Conservation (phyloP, 1,140 invertebrate species). For the Drosophila takahashii region DNA sequence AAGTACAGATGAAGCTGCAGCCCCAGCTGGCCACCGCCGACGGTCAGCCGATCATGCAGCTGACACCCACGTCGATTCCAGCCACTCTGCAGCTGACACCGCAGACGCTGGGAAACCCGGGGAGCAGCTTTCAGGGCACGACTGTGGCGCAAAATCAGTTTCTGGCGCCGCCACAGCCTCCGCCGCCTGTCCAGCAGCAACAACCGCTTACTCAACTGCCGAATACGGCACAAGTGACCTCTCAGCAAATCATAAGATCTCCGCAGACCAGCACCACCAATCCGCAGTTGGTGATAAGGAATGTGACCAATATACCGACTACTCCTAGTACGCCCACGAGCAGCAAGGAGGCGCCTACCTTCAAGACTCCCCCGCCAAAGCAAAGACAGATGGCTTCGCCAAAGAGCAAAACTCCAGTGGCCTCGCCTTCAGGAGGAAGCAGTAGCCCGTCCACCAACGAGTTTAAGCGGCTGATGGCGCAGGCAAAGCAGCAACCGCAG, state of each 20-base stretch:
- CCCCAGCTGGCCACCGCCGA: constrained; percentile 79
- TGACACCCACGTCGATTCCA: constrained; percentile 79
- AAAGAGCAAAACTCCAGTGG: constrained; percentile 14
- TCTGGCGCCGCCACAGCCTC: constrained; percentile 30
- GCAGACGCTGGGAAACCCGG: constrained; percentile 47
- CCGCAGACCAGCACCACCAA: constrained; percentile 29
- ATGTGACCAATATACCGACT: constrained; percentile 22
- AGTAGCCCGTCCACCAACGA: constrained; percentile 11
- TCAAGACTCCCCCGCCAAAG: constrained; percentile 54
- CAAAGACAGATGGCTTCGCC: constrained; percentile 37
- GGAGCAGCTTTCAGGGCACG: constrained; percentile 49
- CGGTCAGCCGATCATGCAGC: constrained; percentile 80
- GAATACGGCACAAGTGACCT: constrained; percentile 53
- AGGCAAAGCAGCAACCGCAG: constrained; percentile 35
- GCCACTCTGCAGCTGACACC: constrained; percentile 77
- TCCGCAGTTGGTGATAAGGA: constrained; percentile 60
- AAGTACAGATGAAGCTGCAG: constrained; percentile 84
- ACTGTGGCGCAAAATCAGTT: constrained; percentile 52
- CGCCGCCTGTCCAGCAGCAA: constrained; percentile 23
- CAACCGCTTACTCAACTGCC: constrained; percentile 27
- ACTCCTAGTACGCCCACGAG: constrained; percentile 13
- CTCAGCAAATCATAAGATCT: constrained; percentile 67
- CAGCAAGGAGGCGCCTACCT: constrained; percentile 28
- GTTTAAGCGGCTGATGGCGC: constrained; percentile 53
- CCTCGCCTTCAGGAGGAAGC: neutral